Evolutionary conservation across 2,797 vertebrate genomes (phyloP), one percentile per base, ranked within the genome.

Genomic region (Chelonia mydas): DNA sequence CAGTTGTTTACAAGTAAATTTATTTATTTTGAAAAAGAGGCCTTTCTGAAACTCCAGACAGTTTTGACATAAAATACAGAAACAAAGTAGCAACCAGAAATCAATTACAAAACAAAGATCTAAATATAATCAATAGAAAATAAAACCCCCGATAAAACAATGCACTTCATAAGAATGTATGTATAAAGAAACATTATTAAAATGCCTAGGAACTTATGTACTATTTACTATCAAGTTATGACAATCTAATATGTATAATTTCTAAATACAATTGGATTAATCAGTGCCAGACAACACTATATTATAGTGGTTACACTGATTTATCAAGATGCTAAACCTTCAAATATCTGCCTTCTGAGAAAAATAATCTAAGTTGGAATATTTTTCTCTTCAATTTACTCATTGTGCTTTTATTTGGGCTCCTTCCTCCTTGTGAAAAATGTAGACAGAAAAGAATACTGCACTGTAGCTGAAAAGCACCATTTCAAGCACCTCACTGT

Each of bases 401-500:
- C 83, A 77, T 13, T 83, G 86, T 96, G 47, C 55, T 90, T 96
- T 95, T 92, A 86, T 96, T 87, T 94, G 95, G 68, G 77, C 78
- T 96, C 47, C 68, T 80, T 89, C 77, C 78, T 97, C 50, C 74
- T 80, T 89, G 91, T 93, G 94, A 96, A 96, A 97, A 96, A 94
- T 86, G 89, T 83, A 97, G 90, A 78, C 2, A 6, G 86, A 95
- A 97, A 97, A 94, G 90, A 93, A 96, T 87, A 91, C 83, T 19
- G 81, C 81, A 41, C 72, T 90, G 15, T 31, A 90, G 92, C 90
- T 85, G 85, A 94, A 95, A 95, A 97, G 92, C 89, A 96, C 90
- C 94, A 97, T 97, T 97, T 97, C 97, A 92, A 81, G 81, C 95
- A 86, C 83, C 95, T 91, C 87, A 7, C 95, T 93, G 95, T 95